Evolutionary conservation across 2,113 vertebrate species (phyloP), one percentile per base, ranked within the genome.

Genomic region (Peucedramus taeniatus): DNA sequence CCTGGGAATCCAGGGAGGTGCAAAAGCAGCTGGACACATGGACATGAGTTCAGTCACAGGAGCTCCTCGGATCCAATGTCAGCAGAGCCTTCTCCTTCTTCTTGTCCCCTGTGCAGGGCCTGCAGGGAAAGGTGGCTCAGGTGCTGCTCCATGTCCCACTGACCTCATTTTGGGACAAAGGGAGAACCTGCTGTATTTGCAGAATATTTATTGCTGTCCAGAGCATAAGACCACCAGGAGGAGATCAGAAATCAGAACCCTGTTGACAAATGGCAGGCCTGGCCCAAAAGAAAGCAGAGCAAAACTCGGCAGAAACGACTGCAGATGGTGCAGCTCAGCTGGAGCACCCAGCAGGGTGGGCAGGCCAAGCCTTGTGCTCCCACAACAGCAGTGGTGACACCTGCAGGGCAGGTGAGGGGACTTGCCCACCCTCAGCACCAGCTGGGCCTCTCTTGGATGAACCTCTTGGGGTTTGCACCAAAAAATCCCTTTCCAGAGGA

Each of bases 361-460:
- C 40, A 77, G 51, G 15, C 11, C 59, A 47, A 87, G 44, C 6
- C 30, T 40, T 8, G 10, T 10, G 47, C 42, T 69, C 44, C 68
- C 30, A 18, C 59, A 33, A 7, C 21, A 81, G 59, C 49, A 42
- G 18, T 30, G 2, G 4, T 50, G 33, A 78, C 40, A 47, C 53
- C 56, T 68, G 53, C 15, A 16, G 35, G 65, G 56, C 18, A 26
- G 3, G 0, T 4, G 66, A 35, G 47, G 51, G 61, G 26, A 24
- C 15, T 26, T 9, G 0, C 11, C 56, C 42, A 13, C 27, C 20
- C 50, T 24, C 0, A 0, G n/a, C 56, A 59, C 60, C 6, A 45
- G 1, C 60, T 39, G 42, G 31, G 40, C 5, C 10, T 20, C 26
- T 50, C 42, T 57, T 7, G 53, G n/a, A 14, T 40, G 24, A 44